Base-by-base conservation (phyloP, 2,113 vertebrate species). In the Synchiropus splendidus region DNA sequence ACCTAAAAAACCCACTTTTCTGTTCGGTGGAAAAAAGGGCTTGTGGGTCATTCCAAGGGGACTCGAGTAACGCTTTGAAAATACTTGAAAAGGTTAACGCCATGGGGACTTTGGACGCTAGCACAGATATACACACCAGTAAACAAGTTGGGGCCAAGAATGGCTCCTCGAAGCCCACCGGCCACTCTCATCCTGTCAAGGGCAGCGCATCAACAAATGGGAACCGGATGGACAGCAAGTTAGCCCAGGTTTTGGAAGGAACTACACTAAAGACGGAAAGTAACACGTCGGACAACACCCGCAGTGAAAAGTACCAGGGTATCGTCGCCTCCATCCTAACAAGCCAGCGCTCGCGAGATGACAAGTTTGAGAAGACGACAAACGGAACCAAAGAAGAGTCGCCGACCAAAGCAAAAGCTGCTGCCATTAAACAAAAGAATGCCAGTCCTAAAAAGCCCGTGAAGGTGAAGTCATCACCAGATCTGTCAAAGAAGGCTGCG, bases 371-470 rank as follows among this genome's bases (percentile, higher is more conserved):
- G 58, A 76, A 67, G 50, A 80, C 76, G 70, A 61, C 72, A 1
- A 82, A 81, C 15, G 67, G 77, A 73, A 70, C 81, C 81, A 83
- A 80, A 83, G 79, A 83, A 44, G 58, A 75, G 62, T 68, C 61
- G 31, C 74, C 73, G 61, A 65, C 67, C 64, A 80, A 83, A 69
- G 68, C 56, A 18, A 84, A 79, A 69, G 48, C 56, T 40, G 12
- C 63, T 5, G n/a, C 40, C 33, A 38, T 45, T 61, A 86, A 84
- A 66, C 65, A 72, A 42, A 87, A 79, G 66, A 84, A 79, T 45
- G 42, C 12, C 31, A 70, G 57, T 50, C 48, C 63, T 12, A 84
- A 74, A 57, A 84, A 82, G 61, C 45, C 49, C 11, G 52, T 36
- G 1, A 81, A 80, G 48, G 74, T 75, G 18, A 80, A 77, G 52